phyloP scores from a whole-genome alignment of 2,888 invertebrate species.

The Venusia cambrica region DNA sequence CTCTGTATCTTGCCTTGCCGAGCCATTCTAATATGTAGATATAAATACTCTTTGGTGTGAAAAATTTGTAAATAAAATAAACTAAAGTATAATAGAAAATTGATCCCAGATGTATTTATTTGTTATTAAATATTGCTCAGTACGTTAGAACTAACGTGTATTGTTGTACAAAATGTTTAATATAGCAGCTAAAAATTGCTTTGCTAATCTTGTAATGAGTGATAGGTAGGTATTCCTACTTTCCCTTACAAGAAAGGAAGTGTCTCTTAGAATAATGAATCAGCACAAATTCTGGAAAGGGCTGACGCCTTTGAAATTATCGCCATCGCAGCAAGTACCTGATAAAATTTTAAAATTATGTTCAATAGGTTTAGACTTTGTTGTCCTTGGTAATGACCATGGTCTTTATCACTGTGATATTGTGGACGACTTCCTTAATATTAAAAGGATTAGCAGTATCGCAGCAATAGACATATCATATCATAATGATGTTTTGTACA shows the following conservation, averaged over 20 bases:
- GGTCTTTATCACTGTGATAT: slow-evolving; percentile 65
- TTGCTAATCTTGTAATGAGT: slow-evolving; percentile 37
- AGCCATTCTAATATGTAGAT: no score
- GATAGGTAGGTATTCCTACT: slow-evolving; percentile 45
- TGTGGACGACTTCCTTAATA: slow-evolving; percentile 59
- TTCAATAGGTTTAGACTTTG: slow-evolving; percentile 57
- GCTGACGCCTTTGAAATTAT: slow-evolving; percentile 55
- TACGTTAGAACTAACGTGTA: slow-evolving; percentile 3
- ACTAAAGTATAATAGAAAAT: no score
- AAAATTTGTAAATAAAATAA: no score
- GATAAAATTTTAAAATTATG: slow-evolving; percentile 73
- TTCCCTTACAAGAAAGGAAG: slow-evolving; percentile 38
- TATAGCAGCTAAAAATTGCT: slow-evolving; percentile 10
- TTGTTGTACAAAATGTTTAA: slow-evolving; percentile 25
- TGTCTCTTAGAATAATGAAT: slow-evolving; percentile 62
- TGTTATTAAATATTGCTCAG: no score
- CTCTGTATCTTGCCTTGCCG: no score
- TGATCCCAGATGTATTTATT: no score
- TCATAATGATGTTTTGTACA: slow-evolving; percentile 80
- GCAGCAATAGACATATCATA: slow-evolving; percentile 83
- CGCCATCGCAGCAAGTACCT: slow-evolving; percentile 60
- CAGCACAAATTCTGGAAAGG: slow-evolving; percentile 75
- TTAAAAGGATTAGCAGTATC: slow-evolving; percentile 73
- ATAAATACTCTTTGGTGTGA: no score
- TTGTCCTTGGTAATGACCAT: slow-evolving; percentile 71